A percentile compares a stretch with the other conserved stretches of the same genome.
Conservation (phyloP, 2,113 vertebrate species). For the Camelus bactrianus region DNA sequence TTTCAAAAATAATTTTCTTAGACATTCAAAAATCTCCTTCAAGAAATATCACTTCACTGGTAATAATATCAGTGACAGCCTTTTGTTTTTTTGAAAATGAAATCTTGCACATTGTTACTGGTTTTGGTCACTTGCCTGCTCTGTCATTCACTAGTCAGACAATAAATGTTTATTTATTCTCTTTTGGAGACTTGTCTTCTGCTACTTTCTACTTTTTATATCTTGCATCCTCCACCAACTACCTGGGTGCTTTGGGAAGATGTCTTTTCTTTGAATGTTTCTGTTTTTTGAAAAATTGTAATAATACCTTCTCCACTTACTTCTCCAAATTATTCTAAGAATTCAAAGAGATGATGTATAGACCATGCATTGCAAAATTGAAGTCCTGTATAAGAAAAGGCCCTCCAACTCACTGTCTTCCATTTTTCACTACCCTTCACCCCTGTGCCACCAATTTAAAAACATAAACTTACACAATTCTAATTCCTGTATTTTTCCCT, state of each 20-base stretch:
- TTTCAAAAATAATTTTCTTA: constrained; percentile 54
- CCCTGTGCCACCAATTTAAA: not conserved
- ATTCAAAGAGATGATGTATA: not conserved
- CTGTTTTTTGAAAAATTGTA: not conserved
- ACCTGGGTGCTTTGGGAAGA: not conserved
- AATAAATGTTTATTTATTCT: not conserved
- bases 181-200: not conserved
- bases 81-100: not conserved
- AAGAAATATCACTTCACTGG: not conserved
- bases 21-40: constrained; percentile 36
- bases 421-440: not conserved
- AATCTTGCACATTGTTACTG: not conserved
- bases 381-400: not conserved
- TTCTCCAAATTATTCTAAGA: not conserved
- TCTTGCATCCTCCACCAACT: not conserved
- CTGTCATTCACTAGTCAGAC: not conserved
- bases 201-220: not conserved
- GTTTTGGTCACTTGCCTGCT: not conserved
- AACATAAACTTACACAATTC: not conserved
- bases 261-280: not conserved
- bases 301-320: not conserved
- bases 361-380: not conserved
- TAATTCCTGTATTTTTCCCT: not conserved
- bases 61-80: not conserved
- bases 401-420: not conserved